Base-by-base conservation (phyloP, 2,888 invertebrate species). In the Drosophila heteroneura region DNA sequence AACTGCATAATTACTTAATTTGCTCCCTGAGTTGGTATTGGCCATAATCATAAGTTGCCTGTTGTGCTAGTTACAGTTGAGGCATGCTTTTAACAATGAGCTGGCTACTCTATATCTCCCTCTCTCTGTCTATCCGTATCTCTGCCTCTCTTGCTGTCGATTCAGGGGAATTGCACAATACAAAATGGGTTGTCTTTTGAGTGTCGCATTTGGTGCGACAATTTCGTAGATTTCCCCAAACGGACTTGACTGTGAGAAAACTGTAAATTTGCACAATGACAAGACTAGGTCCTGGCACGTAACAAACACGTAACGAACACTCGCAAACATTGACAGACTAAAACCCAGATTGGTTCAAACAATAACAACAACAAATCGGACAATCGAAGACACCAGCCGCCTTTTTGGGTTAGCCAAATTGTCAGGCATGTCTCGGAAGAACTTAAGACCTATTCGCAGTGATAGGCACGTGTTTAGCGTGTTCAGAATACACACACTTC, bases 1-100 rank as follows among this genome's bases (percentile, higher is more conserved):
- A 89, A 86, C 82, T 86, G 85, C 86, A 89, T 86, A 86, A 86
- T 86, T 86, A 86, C 89, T 86, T 86, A 89, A 86, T 86, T 86
- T 84, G 71, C 82, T 80, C 52, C 37, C 71, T 51, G 44, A 64
- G 61, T 77, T 60, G 65, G 56, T 57, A 65, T 76, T 54, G 72
- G 37, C 19, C 54, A 49, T 49, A 67, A 47, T 79, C 79, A 79
- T 79, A 76, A 78, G 79, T 69, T 70, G 53, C 57, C 51, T 26
- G 3, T 39, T 54, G 22, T 41, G 58, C 39, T 47, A 28, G 49
- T 77, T 72, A 56, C 73, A 54, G 51, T 59, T 59, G 14, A 57
- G 52, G 61, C 12, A 22, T 41, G 33, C 47, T 39, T 62, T 64
- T 39, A 51, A 47, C 60, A 52, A 56, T 56, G 39, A 49, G 44